Conservation (phyloP, 1,140 invertebrate genomes). For the Drosophila orosa region DNA sequence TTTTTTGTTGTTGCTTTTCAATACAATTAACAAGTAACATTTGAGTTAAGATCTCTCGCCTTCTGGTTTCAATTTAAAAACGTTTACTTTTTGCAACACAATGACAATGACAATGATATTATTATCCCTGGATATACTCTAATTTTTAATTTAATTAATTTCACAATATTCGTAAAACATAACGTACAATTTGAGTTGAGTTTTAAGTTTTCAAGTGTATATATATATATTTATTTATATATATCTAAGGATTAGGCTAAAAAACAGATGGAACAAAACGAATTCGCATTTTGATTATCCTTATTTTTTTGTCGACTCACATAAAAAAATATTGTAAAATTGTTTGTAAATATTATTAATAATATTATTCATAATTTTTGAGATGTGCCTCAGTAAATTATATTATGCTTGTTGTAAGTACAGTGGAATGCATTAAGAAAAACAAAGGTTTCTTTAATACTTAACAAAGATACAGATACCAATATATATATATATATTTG, state of each 20-base stretch:
- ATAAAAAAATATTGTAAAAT: constrained; percentile 25
- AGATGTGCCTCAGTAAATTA: constrained; percentile 28
- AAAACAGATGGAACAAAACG: constrained; percentile 44
- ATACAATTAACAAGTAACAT: constrained; percentile 77
- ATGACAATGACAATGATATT: constrained; percentile 55
- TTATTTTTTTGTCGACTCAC: constrained; percentile 8
- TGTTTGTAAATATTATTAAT: constrained; percentile 15
- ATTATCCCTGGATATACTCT: constrained; percentile 57
- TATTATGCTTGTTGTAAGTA: constrained; percentile 61
- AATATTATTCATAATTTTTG: constrained; percentile 9
- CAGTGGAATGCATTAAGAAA: constrained; percentile 69
- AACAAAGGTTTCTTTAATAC: constrained; percentile 69
- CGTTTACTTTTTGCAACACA: constrained; percentile 62
- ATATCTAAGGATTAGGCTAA: constrained; percentile 40
- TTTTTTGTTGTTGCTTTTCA: constrained; percentile 60
- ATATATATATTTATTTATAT: constrained; percentile 16
- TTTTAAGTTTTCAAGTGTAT: constrained; percentile 35
- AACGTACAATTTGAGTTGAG: constrained; percentile 59
- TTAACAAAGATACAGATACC: constrained; percentile 53
- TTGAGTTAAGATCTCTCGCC: constrained; percentile 38
- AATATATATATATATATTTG: too few relatives aligned
- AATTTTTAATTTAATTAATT: constrained; percentile 55
- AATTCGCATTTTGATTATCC: constrained; percentile 35
- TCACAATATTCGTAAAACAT: constrained; percentile 65
- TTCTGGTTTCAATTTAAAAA: constrained; percentile 60